Conservation (phyloP, 2,888 invertebrate species). For the Cheilosia impressa region DNA sequence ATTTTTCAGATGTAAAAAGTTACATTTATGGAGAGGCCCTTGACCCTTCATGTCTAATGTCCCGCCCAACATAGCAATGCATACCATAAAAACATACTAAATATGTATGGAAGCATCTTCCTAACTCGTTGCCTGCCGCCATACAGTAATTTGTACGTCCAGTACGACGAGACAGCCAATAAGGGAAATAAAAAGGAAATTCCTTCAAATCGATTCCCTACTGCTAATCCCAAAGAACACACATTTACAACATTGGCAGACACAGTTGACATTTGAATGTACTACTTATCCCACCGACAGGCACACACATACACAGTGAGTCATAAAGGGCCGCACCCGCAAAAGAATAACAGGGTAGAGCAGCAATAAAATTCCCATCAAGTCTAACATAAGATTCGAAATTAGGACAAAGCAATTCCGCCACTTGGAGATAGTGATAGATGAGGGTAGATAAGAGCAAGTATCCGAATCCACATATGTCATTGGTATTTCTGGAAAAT, state of each 20-base stretch:
- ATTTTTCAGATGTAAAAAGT: too few relatives aligned
- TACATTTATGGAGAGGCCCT: too few relatives aligned
- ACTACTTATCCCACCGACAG: neutral
- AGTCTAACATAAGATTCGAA: constrained; percentile 34
- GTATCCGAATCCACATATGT: constrained; percentile 34
- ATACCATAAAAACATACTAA: too few relatives aligned
- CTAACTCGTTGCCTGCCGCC: neutral
- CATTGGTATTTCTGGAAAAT: constrained; percentile 11
- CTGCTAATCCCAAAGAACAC: constrained; percentile 7
- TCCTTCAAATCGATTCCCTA: constrained; percentile 25
- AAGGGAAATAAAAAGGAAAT: constrained; percentile 22
- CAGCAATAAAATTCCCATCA: constrained; percentile 57
- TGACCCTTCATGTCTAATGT: too few relatives aligned
- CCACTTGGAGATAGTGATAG: neutral
- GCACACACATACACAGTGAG: neutral
- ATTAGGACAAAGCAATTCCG: constrained; percentile 57
- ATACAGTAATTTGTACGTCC: constrained; percentile 6
- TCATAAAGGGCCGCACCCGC: neutral
- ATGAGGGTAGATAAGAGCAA: constrained; percentile 34
- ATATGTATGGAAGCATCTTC: too few relatives aligned
- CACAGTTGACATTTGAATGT: constrained; percentile 3
- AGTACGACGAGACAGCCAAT: constrained; percentile 28
- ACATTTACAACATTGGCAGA: constrained; percentile 25
- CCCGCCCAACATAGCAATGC: too few relatives aligned
- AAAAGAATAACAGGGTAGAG: constrained; percentile 1